phyloP scores from a whole-genome alignment of 2,797 vertebrate species.

The Poliocrania exsul region DNA sequence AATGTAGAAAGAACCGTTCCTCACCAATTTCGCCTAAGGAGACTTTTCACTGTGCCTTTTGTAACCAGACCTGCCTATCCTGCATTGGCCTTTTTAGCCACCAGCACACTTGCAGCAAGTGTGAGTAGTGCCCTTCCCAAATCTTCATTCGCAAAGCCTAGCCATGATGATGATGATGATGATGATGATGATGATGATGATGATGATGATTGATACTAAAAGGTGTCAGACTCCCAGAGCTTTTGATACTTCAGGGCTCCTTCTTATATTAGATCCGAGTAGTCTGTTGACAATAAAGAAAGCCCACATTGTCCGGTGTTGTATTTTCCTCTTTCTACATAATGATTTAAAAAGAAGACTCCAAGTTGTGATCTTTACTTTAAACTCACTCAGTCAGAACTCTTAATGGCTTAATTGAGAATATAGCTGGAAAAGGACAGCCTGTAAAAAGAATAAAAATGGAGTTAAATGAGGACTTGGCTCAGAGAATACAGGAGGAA shows the following conservation, averaged over 20 bases:
- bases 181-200: too few relatives aligned
- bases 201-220: background rate
- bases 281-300: background rate
- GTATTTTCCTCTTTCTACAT: background rate
- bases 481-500: background rate
- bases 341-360: background rate
- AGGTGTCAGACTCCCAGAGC: background rate
- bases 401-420: background rate
- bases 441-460: constrained; percentile 24
- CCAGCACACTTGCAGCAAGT: too few relatives aligned
- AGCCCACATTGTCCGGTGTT: background rate
- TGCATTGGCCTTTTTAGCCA: too few relatives aligned
- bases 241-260: background rate
- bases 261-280: background rate
- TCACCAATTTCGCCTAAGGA: too few relatives aligned
- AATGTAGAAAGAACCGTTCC: too few relatives aligned
- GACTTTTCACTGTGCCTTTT: too few relatives aligned
- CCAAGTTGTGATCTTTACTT: background rate
- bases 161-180: too few relatives aligned
- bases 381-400: background rate
- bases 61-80: too few relatives aligned
- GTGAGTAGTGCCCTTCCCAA: too few relatives aligned
- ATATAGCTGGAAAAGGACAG: background rate
- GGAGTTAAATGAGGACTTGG: constrained; percentile 3
- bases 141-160: too few relatives aligned